Evolutionary conservation across 2,888 invertebrate species (phyloP), one percentile per base, ranked within the genome.

Genomic region (Neoitamus cyanurus): DNA sequence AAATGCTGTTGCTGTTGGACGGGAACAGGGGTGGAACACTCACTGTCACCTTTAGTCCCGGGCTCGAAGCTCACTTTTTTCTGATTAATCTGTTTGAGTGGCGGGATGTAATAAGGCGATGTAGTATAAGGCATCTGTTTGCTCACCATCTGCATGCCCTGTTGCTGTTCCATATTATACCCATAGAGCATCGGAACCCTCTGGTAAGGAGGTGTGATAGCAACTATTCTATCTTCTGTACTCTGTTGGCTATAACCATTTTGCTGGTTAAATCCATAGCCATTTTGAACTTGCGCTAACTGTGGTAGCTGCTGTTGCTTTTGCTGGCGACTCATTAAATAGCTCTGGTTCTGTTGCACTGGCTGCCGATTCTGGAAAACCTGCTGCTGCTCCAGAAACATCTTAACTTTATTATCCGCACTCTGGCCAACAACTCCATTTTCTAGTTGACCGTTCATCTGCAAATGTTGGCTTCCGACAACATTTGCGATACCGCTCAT

Each of bases 61-160:
- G 94, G 93, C 88, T 95, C 95, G 88, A 95, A 95, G 86, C 95
- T 95, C 2, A 95, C 95, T 75, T 95, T 95, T 89, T 95, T 95
- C 88, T 93, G 94, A 73, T 88, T 88, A 58, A 94, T 90, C 88
- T 94, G 93, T 87, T 95, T 94, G 0, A 93, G 92, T 0, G 94
- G 93, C 15, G 94, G 91, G 88, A 93, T 94, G 88, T 95, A 95
- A 88, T 95, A 95, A 0, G 94, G 93, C 2, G 92, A 92, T 85
- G 91, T 90, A 88, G 93, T 91, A 89, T 91, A 85, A 30, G 83
- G 87, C 83, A 87, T 90, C 92, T 87, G 90, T 90, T 88, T 91
- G 91, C 86, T 86, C 90, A 91, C 78, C 88, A 89, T 86, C 84
- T 92, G 93, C 28, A 91, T 88, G 25, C 92, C 88, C 77, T 92